Percentiles rank a stretch among this genome's conserved stretches.
phyloP scores from a whole-genome alignment of 2,113 vertebrate species.

The Sinocyclocheilus grahami region DNA sequence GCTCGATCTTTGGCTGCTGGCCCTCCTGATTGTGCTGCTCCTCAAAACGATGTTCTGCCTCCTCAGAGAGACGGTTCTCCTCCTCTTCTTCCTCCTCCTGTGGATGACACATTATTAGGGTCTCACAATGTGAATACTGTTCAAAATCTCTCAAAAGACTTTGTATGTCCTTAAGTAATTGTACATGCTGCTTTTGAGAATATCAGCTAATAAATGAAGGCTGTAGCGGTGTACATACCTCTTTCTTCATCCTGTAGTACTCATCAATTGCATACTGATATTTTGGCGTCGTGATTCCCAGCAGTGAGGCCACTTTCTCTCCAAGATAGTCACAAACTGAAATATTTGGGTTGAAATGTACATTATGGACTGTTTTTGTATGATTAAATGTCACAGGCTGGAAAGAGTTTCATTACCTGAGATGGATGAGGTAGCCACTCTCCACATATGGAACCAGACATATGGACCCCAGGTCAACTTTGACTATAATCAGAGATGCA shows the following conservation, averaged over 20 bases:
- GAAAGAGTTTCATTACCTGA: conserved; percentile 76
- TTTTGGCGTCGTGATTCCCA: conserved; percentile 95
- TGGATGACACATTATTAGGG: background rate
- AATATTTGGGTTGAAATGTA: conserved; percentile 30
- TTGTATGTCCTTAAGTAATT: background rate
- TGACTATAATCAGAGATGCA: conserved; percentile 75
- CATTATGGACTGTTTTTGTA: background rate
- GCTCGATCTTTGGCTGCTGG: conserved; percentile 75
- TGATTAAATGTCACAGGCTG: background rate
- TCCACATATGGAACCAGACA: conserved; percentile 96
- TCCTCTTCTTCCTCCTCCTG: conserved; percentile 96
- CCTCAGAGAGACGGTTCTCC: conserved; percentile 89
- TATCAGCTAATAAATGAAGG: background rate
- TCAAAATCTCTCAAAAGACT: background rate
- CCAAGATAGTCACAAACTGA: conserved; percentile 96
- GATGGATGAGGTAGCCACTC: conserved; percentile 89
- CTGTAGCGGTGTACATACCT: conserved; percentile 73
- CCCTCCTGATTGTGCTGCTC: conserved; percentile 76
- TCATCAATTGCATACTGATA: conserved; percentile 99
- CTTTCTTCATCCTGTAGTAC: conserved; percentile 96
- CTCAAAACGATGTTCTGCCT: conserved; percentile 83
- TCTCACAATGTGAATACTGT: background rate
- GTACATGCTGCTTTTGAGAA: background rate
- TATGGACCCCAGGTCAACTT: conserved; percentile 96
- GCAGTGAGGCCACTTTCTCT: conserved; percentile 90